Conservation (phyloP, 1,140 invertebrate genomes). For the Lasioglossum baleicum region DNA sequence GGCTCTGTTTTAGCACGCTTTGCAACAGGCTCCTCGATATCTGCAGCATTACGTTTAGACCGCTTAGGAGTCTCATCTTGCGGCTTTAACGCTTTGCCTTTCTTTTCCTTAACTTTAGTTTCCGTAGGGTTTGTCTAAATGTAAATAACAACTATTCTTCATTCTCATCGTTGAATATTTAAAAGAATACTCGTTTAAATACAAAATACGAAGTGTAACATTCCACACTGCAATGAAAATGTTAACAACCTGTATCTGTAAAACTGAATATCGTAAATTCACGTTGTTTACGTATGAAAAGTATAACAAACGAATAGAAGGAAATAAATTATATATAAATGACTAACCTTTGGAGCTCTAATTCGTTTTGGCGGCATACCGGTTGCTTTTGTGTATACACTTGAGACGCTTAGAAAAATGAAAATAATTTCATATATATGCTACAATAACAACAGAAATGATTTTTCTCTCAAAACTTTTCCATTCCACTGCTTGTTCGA, state of each 20-base stretch:
- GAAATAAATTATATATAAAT: conserved; percentile 13
- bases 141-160: neutral
- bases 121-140: conserved; percentile 39
- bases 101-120: conserved; percentile 35
- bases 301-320: neutral
- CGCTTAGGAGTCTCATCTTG: conserved; percentile 25
- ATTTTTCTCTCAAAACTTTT: neutral
- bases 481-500: neutral
- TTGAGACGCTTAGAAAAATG: neutral
- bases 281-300: neutral
- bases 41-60: conserved; percentile 54
- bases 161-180: too few relatives aligned
- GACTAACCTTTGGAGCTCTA: conserved; percentile 44
- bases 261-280: neutral
- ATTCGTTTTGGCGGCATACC: conserved; percentile 56
- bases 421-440: conserved; percentile 3
- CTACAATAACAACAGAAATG: neutral
- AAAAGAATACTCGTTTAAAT: too few relatives aligned
- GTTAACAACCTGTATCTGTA: conserved; percentile 1
- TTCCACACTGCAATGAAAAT: neutral
- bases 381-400: neutral
- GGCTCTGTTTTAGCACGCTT: conserved; percentile 68
- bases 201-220: neutral
- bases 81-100: conserved; percentile 33
- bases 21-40: conserved; percentile 50